Conservation (phyloP, 2,113 vertebrate species). For the Lutjanus erythropterus region DNA sequence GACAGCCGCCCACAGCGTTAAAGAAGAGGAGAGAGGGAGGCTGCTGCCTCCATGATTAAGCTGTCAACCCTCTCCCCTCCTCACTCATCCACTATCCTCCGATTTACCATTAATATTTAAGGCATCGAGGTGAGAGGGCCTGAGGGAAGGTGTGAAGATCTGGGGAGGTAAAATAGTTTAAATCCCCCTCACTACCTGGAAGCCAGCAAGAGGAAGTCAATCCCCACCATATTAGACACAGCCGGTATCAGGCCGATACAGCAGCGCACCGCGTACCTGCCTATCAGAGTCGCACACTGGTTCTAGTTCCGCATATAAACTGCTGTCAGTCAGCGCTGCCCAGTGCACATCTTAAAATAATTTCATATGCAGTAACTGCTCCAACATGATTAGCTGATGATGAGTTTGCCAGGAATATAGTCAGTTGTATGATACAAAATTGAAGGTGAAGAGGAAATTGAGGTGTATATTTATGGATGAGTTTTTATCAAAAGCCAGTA, state of each 20-base stretch:
- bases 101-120: constrained; percentile 85
- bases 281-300: constrained; percentile 52
- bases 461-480: constrained; percentile 34
- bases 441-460: constrained; percentile 57
- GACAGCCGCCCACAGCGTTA: constrained; percentile 79
- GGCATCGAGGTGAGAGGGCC: constrained; percentile 77
- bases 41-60: constrained; percentile 82
- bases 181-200: constrained; percentile 74
- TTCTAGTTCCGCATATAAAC: constrained; percentile 56
- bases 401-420: constrained; percentile 40
- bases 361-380: constrained; percentile 45
- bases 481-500: constrained; percentile 44
- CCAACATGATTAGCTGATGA: constrained; percentile 49
- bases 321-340: constrained; percentile 46
- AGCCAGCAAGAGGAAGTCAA: constrained; percentile 74
- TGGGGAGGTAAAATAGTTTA: constrained; percentile 79
- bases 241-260: constrained; percentile 75
- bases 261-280: constrained; percentile 60
- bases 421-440: constrained; percentile 33
- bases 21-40: constrained; percentile 65
- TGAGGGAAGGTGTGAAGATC: constrained; percentile 80
- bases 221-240: constrained; percentile 79
- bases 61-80: constrained; percentile 77
- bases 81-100: constrained; percentile 71
- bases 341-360: constrained; percentile 49